These are phyloP conservation scores for Lagorchestes hirsutus DNA, from an alignment of 2,797 vertebrate genomes.

Conservation along the genomic window DNA sequence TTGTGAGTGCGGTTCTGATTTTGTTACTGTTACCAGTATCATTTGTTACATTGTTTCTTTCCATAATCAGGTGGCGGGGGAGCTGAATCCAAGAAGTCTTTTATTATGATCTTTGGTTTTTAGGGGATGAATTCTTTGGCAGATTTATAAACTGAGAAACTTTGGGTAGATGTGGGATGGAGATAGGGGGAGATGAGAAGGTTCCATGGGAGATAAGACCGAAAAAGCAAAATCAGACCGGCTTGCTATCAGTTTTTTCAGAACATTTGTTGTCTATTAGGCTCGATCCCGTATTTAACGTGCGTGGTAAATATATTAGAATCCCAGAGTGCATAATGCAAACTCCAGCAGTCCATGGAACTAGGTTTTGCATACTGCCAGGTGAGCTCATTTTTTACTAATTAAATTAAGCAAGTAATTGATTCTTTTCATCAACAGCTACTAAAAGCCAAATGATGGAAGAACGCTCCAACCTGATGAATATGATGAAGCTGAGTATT, in stretches of 20 bases:
- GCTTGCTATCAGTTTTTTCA: neutral
- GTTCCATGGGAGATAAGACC: neutral
- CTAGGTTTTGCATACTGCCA: neutral
- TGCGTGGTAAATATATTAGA: neutral
- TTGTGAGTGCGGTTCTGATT: neutral
- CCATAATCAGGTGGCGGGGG: neutral
- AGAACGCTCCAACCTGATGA: slow-evolving; percentile 96
- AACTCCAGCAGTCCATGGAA: neutral
- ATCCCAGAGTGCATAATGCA: neutral
- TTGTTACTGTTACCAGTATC: neutral
- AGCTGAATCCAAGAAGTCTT: neutral
- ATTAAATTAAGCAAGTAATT: slow-evolving; percentile 10
- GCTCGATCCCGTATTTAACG: neutral
- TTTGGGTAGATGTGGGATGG: neutral
- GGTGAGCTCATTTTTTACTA: neutral
- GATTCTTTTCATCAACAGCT: slow-evolving; percentile 68
- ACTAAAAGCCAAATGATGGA: slow-evolving; percentile 90
- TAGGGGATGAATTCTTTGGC: neutral
- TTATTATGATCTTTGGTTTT: neutral
- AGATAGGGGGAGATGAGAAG: neutral
- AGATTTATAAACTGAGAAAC: neutral
- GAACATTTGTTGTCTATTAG: neutral
- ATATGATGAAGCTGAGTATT: slow-evolving; percentile 98
- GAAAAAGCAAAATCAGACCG: neutral
- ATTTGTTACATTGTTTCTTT: neutral